phyloP scores from a whole-genome alignment of 2,888 invertebrate species.

The Chesias legatella region DNA sequence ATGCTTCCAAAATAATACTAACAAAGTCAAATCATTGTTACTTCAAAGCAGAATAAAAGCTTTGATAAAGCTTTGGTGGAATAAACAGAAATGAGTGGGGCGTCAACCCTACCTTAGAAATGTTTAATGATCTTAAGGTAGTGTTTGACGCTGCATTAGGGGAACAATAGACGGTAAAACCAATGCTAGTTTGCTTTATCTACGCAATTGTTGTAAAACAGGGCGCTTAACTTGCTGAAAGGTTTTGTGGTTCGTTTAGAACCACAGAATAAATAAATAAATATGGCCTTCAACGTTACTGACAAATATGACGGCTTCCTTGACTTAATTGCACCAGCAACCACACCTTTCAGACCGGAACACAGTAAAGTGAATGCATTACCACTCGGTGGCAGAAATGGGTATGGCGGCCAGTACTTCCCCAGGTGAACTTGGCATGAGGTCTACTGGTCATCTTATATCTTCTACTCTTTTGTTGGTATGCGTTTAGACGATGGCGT shows the following conservation, averaged over 20 bases:
- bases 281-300: no score
- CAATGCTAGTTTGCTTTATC: slow-evolving; percentile 63
- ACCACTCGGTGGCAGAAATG: no score
- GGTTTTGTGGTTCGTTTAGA: slow-evolving; percentile 45
- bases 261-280: slow-evolving; percentile 1
- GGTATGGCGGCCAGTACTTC: no score
- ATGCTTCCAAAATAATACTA: slow-evolving; percentile 1
- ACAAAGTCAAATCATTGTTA: slow-evolving; percentile 19
- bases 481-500: no score
- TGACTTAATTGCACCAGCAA: no score
- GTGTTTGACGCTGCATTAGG: slow-evolving; percentile 65
- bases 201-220: slow-evolving; percentile 63
- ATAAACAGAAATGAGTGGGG: slow-evolving; percentile 51
- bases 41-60: slow-evolving; percentile 34
- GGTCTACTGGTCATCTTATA: no score
- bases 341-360: no score
- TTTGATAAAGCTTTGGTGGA: slow-evolving; percentile 27
- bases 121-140: slow-evolving; percentile 60
- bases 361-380: no score
- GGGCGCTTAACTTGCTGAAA: slow-evolving; percentile 58
- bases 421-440: no score
- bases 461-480: no score
- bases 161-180: slow-evolving; percentile 61
- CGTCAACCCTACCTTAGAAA: slow-evolving; percentile 46
- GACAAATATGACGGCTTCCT: no score